Base-by-base conservation (phyloP, 2,113 vertebrate genomes). In the Ancistrus triradiatus region DNA sequence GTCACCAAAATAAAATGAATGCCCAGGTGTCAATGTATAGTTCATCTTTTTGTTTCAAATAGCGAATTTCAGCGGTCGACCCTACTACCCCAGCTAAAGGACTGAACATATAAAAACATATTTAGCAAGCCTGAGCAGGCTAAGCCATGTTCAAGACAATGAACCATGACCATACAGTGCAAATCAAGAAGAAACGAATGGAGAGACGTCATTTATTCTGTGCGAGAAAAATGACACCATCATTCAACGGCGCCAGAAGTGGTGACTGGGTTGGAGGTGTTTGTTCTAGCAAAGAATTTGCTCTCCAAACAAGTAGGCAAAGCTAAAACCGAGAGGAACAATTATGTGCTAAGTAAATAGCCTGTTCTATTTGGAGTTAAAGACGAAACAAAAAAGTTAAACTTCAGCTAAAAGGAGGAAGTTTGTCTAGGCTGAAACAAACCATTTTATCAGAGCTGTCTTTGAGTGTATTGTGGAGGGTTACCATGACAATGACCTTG, bases 271-370 rank as follows among this genome's bases (percentile, higher is more conserved):
- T 21, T 21, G 51, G 13, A 10, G 28, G 17, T 78, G 81, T 83
- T 81, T 83, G 79, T 69, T 74, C 75, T 63, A 65, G 66, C 46
- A 52, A 83, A 78, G 80, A 87, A 84, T 85, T 75, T 48, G 53
- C 67, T 80, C 66, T 77, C 63, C 79, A 80, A 83, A 86, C 81
- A 84, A 57, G 9, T 72, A 0, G 7, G 51, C 73, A 76, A 68
- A 71, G 51, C 73, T 68, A 75, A 65, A 71, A 44, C 64, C 42
- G 28, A 46, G 22, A 38, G 33, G 21, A 51, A 22, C 24, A 70
- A 53, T 50, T 42, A 55, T 40, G 57, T 22, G 21, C 3, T 70
- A 11, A 6, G 63, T 66, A 81, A 80, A 81, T 72, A 83, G 77
- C 69, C 74, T 60, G 60, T 74, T 67, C 72, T 72, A 40, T 22